These are phyloP conservation scores for Hapalemur alaotrensis DNA, from an alignment of 2,797 vertebrate genomes.

Conservation along the genomic window DNA sequence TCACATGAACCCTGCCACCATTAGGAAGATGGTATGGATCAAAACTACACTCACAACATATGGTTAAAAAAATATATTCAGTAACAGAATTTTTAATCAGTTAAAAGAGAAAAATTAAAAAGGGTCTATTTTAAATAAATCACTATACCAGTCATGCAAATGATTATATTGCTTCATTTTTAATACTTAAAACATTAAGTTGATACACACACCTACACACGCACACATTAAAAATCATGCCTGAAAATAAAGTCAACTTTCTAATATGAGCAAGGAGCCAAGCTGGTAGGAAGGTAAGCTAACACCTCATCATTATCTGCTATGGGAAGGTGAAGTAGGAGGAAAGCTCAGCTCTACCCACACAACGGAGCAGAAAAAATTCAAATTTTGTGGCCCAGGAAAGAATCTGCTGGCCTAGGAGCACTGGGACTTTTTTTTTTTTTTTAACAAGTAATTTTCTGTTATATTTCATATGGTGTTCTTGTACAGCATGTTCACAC, in stretches of 20 bases:
- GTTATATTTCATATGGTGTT: not conserved
- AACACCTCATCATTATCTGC: no score
- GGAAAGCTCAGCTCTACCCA: not conserved
- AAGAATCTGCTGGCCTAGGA: not conserved
- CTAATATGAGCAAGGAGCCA: not conserved
- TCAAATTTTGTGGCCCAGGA: not conserved
- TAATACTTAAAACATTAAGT: not conserved
- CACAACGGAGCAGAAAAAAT: not conserved
- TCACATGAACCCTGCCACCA: not conserved
- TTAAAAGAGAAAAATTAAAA: not conserved
- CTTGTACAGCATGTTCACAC: not conserved
- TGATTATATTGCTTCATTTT: not conserved
- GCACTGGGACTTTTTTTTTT: not conserved
- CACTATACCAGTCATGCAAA: not conserved
- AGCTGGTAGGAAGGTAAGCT: not conserved
- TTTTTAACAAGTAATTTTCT: not conserved
- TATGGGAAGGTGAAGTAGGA: rapidly evolving
- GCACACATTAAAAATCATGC: not conserved
- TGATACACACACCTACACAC: not conserved
- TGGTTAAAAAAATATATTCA: not conserved
- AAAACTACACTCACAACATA: not conserved
- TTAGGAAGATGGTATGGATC: not conserved
- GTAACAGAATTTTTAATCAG: not conserved
- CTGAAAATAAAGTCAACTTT: not conserved
- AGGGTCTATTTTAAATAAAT: not conserved